Conservation (phyloP, 2,113 vertebrate genomes). For the Cyanistes caeruleus region DNA sequence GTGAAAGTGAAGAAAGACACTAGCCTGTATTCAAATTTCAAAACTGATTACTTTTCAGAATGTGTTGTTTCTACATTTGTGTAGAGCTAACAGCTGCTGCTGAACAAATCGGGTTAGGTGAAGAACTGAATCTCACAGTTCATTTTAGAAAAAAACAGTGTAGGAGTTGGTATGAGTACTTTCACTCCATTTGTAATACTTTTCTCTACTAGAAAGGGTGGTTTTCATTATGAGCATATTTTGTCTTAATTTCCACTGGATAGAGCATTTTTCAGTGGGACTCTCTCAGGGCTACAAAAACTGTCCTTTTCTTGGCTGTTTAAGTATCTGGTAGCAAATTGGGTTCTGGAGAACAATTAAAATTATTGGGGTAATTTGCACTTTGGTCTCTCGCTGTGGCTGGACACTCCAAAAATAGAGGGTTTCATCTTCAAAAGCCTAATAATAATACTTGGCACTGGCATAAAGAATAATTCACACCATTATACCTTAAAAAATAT, state of each 20-base stretch:
- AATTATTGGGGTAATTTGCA: background rate
- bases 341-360: background rate
- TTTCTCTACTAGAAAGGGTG: background rate
- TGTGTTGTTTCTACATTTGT: background rate
- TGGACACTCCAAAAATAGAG: background rate
- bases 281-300: background rate
- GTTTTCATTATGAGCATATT: background rate
- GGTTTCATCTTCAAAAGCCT: background rate
- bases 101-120: background rate
- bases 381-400: background rate
- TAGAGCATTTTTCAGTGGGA: background rate
- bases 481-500: background rate
- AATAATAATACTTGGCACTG: background rate
- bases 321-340: background rate
- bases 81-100: background rate
- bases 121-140: background rate
- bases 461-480: background rate
- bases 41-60: constrained; percentile 45
- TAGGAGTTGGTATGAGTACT: background rate
- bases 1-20: constrained; percentile 23
- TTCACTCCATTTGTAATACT: background rate
- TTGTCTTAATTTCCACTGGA: background rate
- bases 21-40: background rate
- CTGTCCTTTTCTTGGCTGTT: background rate
- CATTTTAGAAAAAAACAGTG: background rate